These are phyloP conservation scores for Rhagoletis pomonella DNA, from an alignment of 1,140 invertebrate species.

Conservation along the genomic window DNA sequence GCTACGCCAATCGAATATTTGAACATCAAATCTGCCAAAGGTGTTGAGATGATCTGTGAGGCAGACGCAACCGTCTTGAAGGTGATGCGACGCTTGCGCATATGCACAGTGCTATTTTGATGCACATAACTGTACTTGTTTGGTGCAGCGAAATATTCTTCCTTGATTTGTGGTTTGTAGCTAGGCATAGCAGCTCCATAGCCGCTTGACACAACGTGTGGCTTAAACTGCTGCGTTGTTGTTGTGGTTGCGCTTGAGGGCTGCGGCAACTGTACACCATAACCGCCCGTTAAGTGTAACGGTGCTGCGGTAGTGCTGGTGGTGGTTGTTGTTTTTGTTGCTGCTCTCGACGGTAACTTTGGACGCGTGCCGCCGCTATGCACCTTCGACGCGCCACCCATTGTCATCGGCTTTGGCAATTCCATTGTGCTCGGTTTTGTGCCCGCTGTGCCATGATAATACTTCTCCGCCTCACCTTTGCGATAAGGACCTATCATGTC, in stretches of 20 bases:
- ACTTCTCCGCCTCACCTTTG: neutral
- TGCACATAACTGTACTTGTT: conserved; percentile 24
- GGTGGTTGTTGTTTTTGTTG: conserved; percentile 5
- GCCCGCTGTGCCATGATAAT: neutral
- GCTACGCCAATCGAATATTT: conserved; percentile 70
- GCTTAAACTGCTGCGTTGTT: neutral
- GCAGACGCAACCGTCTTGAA: conserved; percentile 70
- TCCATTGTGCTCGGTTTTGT: neutral
- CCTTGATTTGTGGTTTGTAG: neutral
- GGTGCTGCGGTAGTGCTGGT: conserved; percentile 2
- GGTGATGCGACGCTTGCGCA: conserved; percentile 66
- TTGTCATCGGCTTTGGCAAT: neutral
- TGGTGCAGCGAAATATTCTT: neutral
- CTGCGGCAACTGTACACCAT: neutral
- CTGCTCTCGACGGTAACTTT: neutral
- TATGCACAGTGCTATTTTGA: conserved; percentile 59
- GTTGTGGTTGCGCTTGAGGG: neutral
- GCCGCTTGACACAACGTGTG: neutral
- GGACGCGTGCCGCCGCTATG: neutral
- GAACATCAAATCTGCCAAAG: conserved; percentile 69
- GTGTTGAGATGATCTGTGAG: conserved; percentile 68
- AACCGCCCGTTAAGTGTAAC: neutral
- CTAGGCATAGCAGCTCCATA: neutral
- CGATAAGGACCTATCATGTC: conserved; percentile 7
- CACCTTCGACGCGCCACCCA: neutral